Evolutionary conservation across 2,888 invertebrate species (phyloP).

Genomic region (Argyresthia albistria): DNA sequence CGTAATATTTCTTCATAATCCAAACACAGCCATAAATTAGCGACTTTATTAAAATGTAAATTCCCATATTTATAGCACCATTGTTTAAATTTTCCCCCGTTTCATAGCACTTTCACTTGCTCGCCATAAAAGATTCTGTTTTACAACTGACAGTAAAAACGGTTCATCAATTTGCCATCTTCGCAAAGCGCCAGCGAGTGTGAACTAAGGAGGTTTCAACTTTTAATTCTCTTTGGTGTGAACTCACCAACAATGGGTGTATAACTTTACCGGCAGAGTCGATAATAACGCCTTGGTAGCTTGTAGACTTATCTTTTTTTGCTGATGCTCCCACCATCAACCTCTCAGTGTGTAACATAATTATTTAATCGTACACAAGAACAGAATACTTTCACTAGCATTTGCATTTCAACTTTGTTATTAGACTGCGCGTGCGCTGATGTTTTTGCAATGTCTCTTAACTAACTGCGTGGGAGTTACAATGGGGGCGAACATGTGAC

Average conservation of each 20-base stretch:
- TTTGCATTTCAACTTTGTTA: conserved; percentile 32
- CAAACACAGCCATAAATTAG: no score
- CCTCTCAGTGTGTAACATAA: conserved; percentile 32
- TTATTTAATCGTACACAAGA: conserved; percentile 37
- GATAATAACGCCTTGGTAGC: conserved; percentile 2
- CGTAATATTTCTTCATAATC: no score
- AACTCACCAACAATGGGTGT: neutral
- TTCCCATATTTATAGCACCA: neutral
- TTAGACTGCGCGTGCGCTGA: neutral
- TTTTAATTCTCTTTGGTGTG: neutral
- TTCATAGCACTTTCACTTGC: conserved; percentile 2
- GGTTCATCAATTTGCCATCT: neutral
- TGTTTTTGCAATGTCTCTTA: conserved; percentile 2
- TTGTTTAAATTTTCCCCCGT: neutral
- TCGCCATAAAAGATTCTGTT: neutral
- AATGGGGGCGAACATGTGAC: conserved; percentile 1
- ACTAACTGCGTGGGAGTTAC: conserved; percentile 5
- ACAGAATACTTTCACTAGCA: conserved; percentile 46
- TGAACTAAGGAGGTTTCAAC: no score
- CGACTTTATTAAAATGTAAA: no score
- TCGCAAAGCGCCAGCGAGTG: neutral
- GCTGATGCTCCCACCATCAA: conserved; percentile 27
- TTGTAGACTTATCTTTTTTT: conserved; percentile 13
- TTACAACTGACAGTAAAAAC: neutral
- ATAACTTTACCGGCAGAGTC: conserved; percentile 5